Percentiles rank a stretch among this genome's conserved stretches.
phyloP scores from a whole-genome alignment of 2,113 vertebrate species.

The Irena cyanogastra region DNA sequence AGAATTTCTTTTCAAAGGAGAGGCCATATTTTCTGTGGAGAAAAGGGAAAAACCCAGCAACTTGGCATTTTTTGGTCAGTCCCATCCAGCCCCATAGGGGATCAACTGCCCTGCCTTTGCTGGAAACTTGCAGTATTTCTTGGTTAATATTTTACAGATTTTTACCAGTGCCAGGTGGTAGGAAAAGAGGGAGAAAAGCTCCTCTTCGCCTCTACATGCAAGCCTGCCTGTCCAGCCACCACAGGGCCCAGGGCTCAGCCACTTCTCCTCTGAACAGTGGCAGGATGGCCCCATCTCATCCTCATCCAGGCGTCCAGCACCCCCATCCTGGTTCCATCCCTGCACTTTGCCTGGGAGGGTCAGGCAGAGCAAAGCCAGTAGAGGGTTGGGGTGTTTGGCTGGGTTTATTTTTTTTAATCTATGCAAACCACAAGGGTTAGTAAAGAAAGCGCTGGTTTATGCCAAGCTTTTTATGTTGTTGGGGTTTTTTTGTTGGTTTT shows the following conservation, averaged over 20 bases:
- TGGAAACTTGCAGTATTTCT: neutral
- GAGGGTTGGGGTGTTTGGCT: neutral
- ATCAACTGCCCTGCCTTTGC: neutral
- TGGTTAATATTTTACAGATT: neutral
- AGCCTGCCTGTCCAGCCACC: neutral
- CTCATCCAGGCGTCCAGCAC: neutral
- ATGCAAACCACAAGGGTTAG: neutral
- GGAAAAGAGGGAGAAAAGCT: neutral
- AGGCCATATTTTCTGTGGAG: neutral
- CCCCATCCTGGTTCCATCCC: neutral
- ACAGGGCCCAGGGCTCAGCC: neutral
- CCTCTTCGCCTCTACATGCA: rapidly evolving
- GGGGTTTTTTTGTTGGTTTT: rapidly evolving
- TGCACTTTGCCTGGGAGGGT: neutral
- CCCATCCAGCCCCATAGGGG: rapidly evolving
- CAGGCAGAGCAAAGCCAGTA: neutral
- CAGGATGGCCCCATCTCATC: neutral
- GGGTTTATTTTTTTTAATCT: neutral
- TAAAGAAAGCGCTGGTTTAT: neutral
- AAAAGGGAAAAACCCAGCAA: neutral
- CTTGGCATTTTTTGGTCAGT: neutral
- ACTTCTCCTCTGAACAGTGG: neutral
- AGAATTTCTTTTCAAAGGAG: neutral
- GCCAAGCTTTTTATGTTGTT: neutral
- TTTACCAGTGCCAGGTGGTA: neutral